Evolutionary conservation across 2,113 vertebrate genomes (phyloP).

Genomic region (Plecotus auritus): DNA sequence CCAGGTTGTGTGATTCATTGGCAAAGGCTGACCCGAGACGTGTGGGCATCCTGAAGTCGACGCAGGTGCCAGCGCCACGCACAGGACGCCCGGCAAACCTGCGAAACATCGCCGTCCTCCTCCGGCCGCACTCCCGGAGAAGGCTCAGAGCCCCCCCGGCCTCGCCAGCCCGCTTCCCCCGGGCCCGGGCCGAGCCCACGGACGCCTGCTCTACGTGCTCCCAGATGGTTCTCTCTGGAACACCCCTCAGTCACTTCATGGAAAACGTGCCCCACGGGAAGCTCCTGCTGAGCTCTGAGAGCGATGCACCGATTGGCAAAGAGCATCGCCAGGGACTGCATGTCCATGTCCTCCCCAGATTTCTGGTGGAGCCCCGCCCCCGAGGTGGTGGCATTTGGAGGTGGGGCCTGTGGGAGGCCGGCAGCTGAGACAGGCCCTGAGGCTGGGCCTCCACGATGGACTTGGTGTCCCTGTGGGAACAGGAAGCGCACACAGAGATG

Average conservation of each 20-base stretch:
- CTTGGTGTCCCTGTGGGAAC: not conserved
- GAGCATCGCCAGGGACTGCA: too few relatives aligned
- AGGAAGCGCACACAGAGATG: not conserved
- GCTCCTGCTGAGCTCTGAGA: not conserved
- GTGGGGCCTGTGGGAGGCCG: not conserved
- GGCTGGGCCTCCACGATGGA: not conserved
- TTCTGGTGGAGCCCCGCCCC: not conserved
- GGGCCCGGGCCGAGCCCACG: fast-evolving
- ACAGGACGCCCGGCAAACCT: not conserved
- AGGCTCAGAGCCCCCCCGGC: not conserved
- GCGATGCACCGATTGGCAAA: too few relatives aligned
- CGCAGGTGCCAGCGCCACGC: not conserved
- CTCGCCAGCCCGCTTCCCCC: not conserved
- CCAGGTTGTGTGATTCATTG: not conserved
- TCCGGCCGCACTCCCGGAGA: fast-evolving
- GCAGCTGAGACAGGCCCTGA: not conserved
- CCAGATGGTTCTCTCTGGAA: not conserved
- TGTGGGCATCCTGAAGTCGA: not conserved
- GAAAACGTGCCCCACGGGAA: not conserved
- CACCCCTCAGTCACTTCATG: not conserved
- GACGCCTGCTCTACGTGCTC: not conserved
- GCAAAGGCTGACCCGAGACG: not conserved
- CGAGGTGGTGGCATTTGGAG: too few relatives aligned
- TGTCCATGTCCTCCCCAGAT: not conserved
- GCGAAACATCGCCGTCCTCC: fast-evolving